Base-by-base conservation (phyloP, 2,113 vertebrate genomes). In the Hippocampus comes region DNA sequence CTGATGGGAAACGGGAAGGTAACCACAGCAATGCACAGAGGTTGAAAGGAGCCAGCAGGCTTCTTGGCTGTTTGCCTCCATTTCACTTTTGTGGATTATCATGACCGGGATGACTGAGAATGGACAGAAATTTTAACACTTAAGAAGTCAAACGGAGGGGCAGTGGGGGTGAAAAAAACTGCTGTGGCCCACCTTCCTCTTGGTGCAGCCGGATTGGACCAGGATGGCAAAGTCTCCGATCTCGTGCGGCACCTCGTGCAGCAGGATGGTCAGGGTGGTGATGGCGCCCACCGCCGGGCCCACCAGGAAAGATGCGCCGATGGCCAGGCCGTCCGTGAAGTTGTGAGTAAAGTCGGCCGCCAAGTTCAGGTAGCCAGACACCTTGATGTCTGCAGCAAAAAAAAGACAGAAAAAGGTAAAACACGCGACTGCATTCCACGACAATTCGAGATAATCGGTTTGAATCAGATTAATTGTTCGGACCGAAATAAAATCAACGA, bases 221-320 rank as follows among this genome's bases (percentile, higher is more conserved):
- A 97, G 93, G 86, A 97, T 97, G 84, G 96, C 95, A 11, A 97
- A 97, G 84, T 97, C 96, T n/a, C 96, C 96, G 0, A 97, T 94
- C 88, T 97, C 96, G 12, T 97, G 96, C 0, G 96, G 96, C 41
- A 97, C 94, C 82, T 97, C 95, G 1, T 97, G 95, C 17, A 97
- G 91, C 70, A 97, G 91, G 81, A 97, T 96, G 15, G 95, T 96
- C 79, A 96, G 68, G 4, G 96, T 96, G 86, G 96, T 97, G 74
- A 97, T 84, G 4, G 91, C 72, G 3, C 96, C 96, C 1, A 97
- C 91, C 0, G 90, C 87, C 14, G 89, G 89, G 57, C 94, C 77
- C 1, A 94, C 95, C 83, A 95, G 90, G 87, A 96, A 97, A 0
- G 96, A 97, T 2, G 95, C 96, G 1, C 96, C 96, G 72, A 97